Base-by-base conservation (phyloP, 2,888 invertebrate genomes). In the Orthosia gracilis region DNA sequence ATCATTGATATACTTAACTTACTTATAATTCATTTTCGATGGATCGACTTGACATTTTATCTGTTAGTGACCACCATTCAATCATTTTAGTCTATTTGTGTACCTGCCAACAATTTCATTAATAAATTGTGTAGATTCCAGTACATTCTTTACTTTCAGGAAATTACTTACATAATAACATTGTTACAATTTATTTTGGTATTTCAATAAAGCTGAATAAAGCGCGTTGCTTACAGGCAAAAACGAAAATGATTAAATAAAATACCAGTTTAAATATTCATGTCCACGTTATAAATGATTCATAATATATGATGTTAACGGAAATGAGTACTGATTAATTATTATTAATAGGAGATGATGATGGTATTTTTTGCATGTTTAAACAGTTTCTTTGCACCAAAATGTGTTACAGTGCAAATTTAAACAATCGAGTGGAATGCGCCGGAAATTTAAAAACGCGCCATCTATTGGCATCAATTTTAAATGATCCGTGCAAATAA, bases 261-360 rank as follows among this genome's bases (percentile, higher is more conserved):
- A 70, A 63, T 54, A n/a, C 62, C 49, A 76, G 62, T n/a, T 70
- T 61, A 70, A 78, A 70, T 59, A 83, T 77, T 82, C 13, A 40
- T 26, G 18, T 50, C 18, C 45, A 31, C n/a, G 47, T 61, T 47
- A 64, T 61, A 61, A 69, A 69, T 70, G 12, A 47, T 64, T 31
- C 58, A 78, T 77, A 63, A 68, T 26, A n/a, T 50, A 77, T 40
- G 45, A 47, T 64, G 31, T 47, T 83, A 64, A 69, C 79, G 71
- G 79, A 78, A 83, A 83, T 70, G 66, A 63, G 50, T 17, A 50
- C 73, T 13, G n/a, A 47, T 52, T 64, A 66, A 47, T 52, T 59
- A 66, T 67, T 64, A 62, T 45, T 72, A 55, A 70, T 70, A 40
- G 26, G n/a, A n/a, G n/a, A n/a, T n/a, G n/a, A n/a, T n/a, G n/a